These are phyloP conservation scores for Xiphophorus hellerii DNA, from an alignment of 2,113 vertebrate species.

Conservation along the genomic window DNA sequence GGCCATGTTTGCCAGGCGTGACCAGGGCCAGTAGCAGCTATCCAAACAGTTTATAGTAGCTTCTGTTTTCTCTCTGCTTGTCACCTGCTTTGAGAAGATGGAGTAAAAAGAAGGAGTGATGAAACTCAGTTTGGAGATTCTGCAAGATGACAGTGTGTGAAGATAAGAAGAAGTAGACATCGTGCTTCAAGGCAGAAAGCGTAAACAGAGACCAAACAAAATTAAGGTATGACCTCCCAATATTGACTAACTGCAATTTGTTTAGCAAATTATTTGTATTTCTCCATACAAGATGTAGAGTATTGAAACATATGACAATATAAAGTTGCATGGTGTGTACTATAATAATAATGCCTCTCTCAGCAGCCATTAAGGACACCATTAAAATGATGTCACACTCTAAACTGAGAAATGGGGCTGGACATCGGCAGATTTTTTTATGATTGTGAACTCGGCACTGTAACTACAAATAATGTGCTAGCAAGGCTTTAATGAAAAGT, in stretches of 20 bases:
- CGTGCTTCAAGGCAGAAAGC: neutral
- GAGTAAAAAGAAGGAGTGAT: conserved; percentile 27
- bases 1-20: conserved; percentile 40
- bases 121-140: conserved; percentile 27
- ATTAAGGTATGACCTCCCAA: conserved; percentile 45
- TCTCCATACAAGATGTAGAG: neutral
- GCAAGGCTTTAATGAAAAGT: no score
- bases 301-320: neutral
- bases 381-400: conserved; percentile 64
- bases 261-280: neutral
- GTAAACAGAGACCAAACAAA: conserved; percentile 10
- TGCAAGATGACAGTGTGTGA: conserved; percentile 19
- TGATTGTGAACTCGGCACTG: conserved; percentile 1
- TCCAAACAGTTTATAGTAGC: conserved; percentile 20
- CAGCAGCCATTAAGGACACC: conserved; percentile 15
- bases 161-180: conserved; percentile 22
- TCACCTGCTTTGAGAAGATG: conserved; percentile 33
- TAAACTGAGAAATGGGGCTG: conserved; percentile 47
- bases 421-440: conserved; percentile 48
- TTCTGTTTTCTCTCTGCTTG: conserved; percentile 24
- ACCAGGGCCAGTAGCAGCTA: conserved; percentile 24
- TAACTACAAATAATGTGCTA: no score
- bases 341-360: neutral
- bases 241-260: neutral
- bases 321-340: neutral